These are phyloP conservation scores for Drosophila testacea DNA, from an alignment of 2,888 invertebrate species.

Conservation along the genomic window DNA sequence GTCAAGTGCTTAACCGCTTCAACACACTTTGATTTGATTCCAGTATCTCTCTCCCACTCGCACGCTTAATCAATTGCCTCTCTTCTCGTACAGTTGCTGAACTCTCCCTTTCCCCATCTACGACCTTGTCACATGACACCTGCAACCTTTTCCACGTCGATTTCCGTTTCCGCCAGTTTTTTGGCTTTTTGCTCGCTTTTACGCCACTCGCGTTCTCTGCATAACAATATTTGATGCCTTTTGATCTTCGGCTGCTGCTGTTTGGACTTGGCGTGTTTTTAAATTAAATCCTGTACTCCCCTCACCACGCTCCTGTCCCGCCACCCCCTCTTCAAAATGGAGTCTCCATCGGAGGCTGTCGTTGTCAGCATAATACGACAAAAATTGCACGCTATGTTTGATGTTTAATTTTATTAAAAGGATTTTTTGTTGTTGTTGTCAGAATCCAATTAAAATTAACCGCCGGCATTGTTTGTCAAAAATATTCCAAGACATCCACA, in stretches of 20 bases:
- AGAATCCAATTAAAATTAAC: slow-evolving; percentile 83
- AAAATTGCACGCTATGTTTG: slow-evolving; percentile 78
- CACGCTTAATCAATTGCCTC: slow-evolving; percentile 71
- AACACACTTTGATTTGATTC: slow-evolving; percentile 82
- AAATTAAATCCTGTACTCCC: slow-evolving; percentile 78
- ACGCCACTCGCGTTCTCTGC: slow-evolving; percentile 22
- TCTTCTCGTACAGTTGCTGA: neutral
- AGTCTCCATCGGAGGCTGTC: slow-evolving; percentile 45
- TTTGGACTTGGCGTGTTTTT: slow-evolving; percentile 83
- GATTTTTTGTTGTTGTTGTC: slow-evolving; percentile 63
- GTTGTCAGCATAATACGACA: slow-evolving; percentile 81
- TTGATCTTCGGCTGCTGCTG: slow-evolving; percentile 71
- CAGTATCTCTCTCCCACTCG: slow-evolving; percentile 23
- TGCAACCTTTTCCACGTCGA: slow-evolving; percentile 81
- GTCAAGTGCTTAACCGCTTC: slow-evolving; percentile 75
- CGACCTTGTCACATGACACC: slow-evolving; percentile 79
- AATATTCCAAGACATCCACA: slow-evolving; percentile 55
- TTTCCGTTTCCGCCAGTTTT: slow-evolving; percentile 77
- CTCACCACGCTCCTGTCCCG: slow-evolving; percentile 3
- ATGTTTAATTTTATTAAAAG: slow-evolving; percentile 82
- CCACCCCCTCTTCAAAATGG: slow-evolving; percentile 20
- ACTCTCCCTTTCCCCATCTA: slow-evolving; percentile 1
- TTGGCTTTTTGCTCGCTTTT: slow-evolving; percentile 51
- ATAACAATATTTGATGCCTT: slow-evolving; percentile 76
- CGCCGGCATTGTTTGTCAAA: slow-evolving; percentile 81